Percentiles rank a stretch among this genome's conserved stretches.
These are phyloP conservation scores for Protonibea diacanthus DNA, from an alignment of 2,797 vertebrate genomes.

Conservation along the genomic window DNA sequence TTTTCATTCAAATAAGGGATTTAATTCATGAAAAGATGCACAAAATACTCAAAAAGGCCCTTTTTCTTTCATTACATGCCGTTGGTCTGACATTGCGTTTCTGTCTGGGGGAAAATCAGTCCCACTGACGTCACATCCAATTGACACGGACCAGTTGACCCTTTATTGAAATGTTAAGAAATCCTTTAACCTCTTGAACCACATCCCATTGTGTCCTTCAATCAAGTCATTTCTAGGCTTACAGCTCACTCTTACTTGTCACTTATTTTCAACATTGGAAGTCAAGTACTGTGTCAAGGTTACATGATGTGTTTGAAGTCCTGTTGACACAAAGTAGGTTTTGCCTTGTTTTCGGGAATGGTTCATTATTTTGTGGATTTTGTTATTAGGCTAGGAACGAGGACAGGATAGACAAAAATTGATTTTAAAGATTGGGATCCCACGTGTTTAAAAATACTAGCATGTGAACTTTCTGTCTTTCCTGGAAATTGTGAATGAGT, in stretches of 20 bases:
- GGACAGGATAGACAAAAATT: background rate
- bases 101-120: background rate
- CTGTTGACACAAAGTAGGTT: background rate
- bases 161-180: background rate
- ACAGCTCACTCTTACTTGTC: background rate
- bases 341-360: background rate
- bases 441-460: too few relatives aligned
- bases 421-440: background rate
- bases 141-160: background rate
- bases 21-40: background rate
- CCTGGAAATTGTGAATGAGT: background rate
- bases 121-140: background rate
- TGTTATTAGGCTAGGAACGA: background rate
- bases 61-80: background rate
- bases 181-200: conserved; percentile 5
- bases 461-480: too few relatives aligned
- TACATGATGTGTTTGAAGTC: background rate
- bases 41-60: background rate
- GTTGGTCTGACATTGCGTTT: background rate
- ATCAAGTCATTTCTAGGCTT: background rate
- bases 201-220: background rate
- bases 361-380: background rate
- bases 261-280: background rate
- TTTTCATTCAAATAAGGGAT: background rate
- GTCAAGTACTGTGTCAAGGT: background rate